These are phyloP conservation scores for Xanthorhoe spadicearia DNA, from an alignment of 2,888 invertebrate genomes.

Conservation along the genomic window DNA sequence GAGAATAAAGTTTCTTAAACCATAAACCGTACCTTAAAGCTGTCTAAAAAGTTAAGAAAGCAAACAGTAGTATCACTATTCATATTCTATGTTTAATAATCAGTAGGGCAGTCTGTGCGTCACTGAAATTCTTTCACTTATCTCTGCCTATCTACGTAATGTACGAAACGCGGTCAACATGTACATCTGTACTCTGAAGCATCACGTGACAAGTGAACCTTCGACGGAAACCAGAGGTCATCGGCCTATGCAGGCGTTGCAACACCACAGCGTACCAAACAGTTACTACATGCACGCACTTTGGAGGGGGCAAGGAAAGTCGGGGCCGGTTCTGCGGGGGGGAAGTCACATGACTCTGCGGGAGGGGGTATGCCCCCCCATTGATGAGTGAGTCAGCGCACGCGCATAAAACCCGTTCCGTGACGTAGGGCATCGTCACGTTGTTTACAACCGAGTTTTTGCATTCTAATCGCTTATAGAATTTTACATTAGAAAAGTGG, in stretches of 20 bases:
- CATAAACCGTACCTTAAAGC: too few relatives aligned
- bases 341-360: constrained; percentile 57
- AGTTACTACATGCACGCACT: constrained; percentile 29
- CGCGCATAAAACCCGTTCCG: constrained; percentile 39
- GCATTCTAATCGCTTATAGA: constrained; percentile 20
- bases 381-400: constrained; percentile 48
- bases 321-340: constrained; percentile 45
- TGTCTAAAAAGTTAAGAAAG: background rate
- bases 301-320: constrained; percentile 46
- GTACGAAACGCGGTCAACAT: background rate
- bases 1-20: too few relatives aligned
- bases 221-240: constrained; percentile 30
- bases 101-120: background rate
- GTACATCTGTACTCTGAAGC: constrained; percentile 14
- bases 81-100: background rate
- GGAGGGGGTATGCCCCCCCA: constrained; percentile 42
- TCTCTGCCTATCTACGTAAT: background rate
- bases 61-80: background rate
- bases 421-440: constrained; percentile 25
- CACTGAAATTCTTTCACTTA: constrained; percentile 2
- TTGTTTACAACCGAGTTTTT: constrained; percentile 19
- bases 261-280: constrained; percentile 35
- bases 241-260: constrained; percentile 29
- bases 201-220: constrained; percentile 35
- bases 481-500: background rate